A percentile compares a stretch with the other conserved stretches of the same genome.
phyloP scores from a whole-genome alignment of 2,888 invertebrate species.

The Acholoe squamosa region DNA sequence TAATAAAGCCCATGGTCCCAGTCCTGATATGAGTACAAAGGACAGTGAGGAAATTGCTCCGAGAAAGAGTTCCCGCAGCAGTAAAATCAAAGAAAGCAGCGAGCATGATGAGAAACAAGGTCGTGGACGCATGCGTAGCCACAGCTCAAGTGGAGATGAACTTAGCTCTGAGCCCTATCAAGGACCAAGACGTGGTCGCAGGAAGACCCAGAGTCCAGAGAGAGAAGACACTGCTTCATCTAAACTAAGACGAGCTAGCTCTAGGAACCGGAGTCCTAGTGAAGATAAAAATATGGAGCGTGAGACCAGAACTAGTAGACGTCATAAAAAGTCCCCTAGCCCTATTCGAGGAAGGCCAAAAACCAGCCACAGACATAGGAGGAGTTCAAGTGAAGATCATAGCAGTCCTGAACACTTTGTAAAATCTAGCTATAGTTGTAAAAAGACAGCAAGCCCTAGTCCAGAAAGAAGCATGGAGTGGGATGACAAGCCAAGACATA shows the following conservation, averaged over 20 bases:
- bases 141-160: too few relatives aligned
- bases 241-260: too few relatives aligned
- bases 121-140: too few relatives aligned
- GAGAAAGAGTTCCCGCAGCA: too few relatives aligned
- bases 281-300: background rate
- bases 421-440: background rate
- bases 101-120: too few relatives aligned
- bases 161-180: too few relatives aligned
- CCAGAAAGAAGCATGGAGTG: background rate
- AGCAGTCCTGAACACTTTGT: background rate
- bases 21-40: background rate
- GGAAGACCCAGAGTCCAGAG: too few relatives aligned
- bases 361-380: background rate
- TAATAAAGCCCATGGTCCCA: background rate
- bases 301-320: background rate
- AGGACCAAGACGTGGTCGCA: too few relatives aligned
- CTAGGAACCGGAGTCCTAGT: background rate
- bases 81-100: too few relatives aligned
- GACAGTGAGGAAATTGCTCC: too few relatives aligned
- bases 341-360: background rate
- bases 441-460: background rate
- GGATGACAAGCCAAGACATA: too few relatives aligned
- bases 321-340: background rate
- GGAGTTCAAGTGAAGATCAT: background rate
- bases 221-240: too few relatives aligned